Evolutionary conservation across 1,140 invertebrate genomes (phyloP).

Genomic region (Trachelipus rathkii): DNA sequence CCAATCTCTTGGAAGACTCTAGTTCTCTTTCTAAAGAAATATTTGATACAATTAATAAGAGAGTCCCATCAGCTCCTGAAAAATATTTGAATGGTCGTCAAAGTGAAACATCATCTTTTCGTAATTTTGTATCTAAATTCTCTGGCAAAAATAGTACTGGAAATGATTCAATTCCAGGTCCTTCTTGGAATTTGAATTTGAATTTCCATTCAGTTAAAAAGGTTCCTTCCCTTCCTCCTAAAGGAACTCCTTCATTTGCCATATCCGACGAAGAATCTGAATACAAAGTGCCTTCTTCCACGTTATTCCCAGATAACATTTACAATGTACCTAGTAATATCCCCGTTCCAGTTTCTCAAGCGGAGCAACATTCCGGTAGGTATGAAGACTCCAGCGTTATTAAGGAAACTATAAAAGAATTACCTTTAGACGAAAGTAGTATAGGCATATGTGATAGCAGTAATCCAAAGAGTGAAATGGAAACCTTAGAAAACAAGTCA

Average conservation of each 20-base stretch:
- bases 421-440: background rate
- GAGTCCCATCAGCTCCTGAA: background rate
- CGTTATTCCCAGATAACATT: background rate
- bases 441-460: background rate
- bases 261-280: background rate
- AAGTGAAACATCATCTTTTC: background rate
- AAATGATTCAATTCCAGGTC: background rate
- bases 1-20: background rate
- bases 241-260: background rate
- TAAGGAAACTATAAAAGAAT: background rate
- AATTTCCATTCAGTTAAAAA: background rate
- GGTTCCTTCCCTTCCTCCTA: background rate
- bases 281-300: constrained; percentile 1
- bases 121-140: background rate
- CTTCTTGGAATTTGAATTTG: background rate
- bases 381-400: background rate
- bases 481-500: too few relatives aligned
- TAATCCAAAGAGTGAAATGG: background rate
- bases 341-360: background rate
- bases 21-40: constrained; percentile 1
- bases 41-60: background rate
- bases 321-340: background rate
- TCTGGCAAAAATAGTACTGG: background rate
- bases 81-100: background rate
- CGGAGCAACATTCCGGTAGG: too few relatives aligned